A percentile compares a stretch with the other conserved stretches of the same genome.
Conservation (phyloP, 2,797 vertebrate species). For the Sebastes variabilis region DNA sequence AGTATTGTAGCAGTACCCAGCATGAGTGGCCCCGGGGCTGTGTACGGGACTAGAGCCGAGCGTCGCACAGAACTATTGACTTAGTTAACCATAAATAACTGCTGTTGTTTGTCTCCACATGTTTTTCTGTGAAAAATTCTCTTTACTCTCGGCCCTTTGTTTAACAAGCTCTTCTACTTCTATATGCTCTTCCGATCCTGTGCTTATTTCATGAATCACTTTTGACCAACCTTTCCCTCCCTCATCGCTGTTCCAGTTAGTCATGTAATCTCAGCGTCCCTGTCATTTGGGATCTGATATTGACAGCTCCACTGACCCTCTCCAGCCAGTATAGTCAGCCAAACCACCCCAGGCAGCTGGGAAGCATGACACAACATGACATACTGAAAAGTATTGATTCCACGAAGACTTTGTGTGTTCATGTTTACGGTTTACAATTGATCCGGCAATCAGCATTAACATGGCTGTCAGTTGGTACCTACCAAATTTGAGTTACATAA, state of each 20-base stretch:
- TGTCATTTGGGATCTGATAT: constrained; percentile 60
- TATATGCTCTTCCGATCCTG: neutral
- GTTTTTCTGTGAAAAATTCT: constrained; percentile 26
- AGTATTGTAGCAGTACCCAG: constrained; percentile 51
- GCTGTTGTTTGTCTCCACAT: constrained; percentile 54
- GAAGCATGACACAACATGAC: constrained; percentile 43
- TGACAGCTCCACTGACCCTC: constrained; percentile 47
- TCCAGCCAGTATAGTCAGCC: constrained; percentile 9
- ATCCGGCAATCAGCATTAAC: constrained; percentile 18
- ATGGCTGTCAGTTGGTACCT: constrained; percentile 45
- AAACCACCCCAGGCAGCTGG: neutral
- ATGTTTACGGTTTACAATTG: constrained; percentile 32
- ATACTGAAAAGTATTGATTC: constrained; percentile 33
- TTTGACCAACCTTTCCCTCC: constrained; percentile 37
- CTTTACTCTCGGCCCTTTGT: neutral
- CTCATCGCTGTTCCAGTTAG: constrained; percentile 42
- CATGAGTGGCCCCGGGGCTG: constrained; percentile 62
- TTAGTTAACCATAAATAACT: constrained; percentile 50
- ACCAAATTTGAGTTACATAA: constrained; percentile 71
- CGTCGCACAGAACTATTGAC: constrained; percentile 64
- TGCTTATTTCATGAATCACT: constrained; percentile 16
- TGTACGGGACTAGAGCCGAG: constrained; percentile 31
- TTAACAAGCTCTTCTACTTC: neutral
- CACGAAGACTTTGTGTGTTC: neutral
- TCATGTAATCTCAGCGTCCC: constrained; percentile 55